Base-by-base conservation (phyloP, 2,888 invertebrate species). In the Heteropelma amictum region DNA sequence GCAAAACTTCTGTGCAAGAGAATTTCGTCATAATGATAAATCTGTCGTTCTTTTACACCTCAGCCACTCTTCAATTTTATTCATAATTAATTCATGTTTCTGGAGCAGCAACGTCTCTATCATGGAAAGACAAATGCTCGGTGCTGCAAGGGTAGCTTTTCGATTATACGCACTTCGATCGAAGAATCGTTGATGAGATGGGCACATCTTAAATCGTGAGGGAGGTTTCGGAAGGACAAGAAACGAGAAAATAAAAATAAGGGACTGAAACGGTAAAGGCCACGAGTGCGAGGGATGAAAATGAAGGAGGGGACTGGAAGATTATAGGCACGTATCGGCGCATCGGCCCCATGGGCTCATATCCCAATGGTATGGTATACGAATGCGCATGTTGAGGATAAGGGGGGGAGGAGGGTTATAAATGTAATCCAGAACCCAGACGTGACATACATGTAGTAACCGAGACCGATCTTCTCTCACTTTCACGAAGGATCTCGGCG, bases 311-410 rank as follows among this genome's bases (percentile, higher is more conserved):
- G 30, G 53, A 63, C 54, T 74, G 80, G 82, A 83, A 85, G 85
- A 85, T 87, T 87, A 87, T 87, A 85, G 86, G 86, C 87, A 87
- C 87, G 87, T 87, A 87, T 87, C 87, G 87, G 87, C 87, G 87
- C 87, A 87, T 87, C 85, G 86, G 82, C 81, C 87, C 84, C 84
- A 79, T 81, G 84, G 83, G 84, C 68, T 82, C 83, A 63, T 80
- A 79, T 71, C 35, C 26, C 23, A 8, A 54, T 33, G 60, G 60
- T 30, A 30, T 35, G 53, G 42, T 51, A 65, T 35, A 51, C 53
- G 30, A 47, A 42, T 40, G 38, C 40, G 54, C 35, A 51, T 51
- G 51, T 19, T 28, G 42, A 47, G 68, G 63, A 42, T 28, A 65
- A 69, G 58, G 65, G 54, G 64, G 77, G 72, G 10, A 3, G 54